Percentiles rank a stretch among this genome's conserved stretches.
Conservation (phyloP, 1,140 invertebrate species). For the Heliconius melpomene region DNA sequence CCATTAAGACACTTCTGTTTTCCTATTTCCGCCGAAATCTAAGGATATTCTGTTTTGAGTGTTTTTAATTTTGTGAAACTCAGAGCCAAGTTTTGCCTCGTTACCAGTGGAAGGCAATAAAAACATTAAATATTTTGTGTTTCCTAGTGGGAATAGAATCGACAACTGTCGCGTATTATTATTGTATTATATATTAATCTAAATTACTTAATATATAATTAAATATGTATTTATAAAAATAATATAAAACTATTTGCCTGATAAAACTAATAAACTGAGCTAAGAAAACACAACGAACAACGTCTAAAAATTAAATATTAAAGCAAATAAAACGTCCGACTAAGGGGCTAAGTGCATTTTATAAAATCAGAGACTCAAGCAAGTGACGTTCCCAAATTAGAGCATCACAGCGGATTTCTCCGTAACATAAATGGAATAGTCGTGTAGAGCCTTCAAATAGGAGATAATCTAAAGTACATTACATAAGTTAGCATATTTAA, state of each 20-base stretch:
- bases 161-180: background rate
- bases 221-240: background rate
- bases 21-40: background rate
- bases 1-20: too few species aligned
- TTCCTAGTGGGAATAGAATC: too few species aligned
- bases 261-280: too few species aligned
- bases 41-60: background rate
- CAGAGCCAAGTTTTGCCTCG: background rate
- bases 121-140: background rate
- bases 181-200: too few species aligned
- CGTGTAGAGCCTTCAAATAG: constrained; percentile 61
- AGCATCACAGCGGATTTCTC: constrained; percentile 47
- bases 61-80: too few species aligned
- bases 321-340: constrained; percentile 40
- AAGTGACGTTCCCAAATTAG: constrained; percentile 60
- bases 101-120: background rate
- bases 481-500: constrained; percentile 26
- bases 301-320: constrained; percentile 39
- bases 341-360: constrained; percentile 44
- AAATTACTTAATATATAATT: too few species aligned
- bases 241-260: background rate
- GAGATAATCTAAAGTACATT: constrained; percentile 40
- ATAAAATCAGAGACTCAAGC: constrained; percentile 48
- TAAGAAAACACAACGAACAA: background rate
- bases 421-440: constrained; percentile 72